Conservation (phyloP, 2,113 vertebrate species). For the Phoxinus phoxinus region DNA sequence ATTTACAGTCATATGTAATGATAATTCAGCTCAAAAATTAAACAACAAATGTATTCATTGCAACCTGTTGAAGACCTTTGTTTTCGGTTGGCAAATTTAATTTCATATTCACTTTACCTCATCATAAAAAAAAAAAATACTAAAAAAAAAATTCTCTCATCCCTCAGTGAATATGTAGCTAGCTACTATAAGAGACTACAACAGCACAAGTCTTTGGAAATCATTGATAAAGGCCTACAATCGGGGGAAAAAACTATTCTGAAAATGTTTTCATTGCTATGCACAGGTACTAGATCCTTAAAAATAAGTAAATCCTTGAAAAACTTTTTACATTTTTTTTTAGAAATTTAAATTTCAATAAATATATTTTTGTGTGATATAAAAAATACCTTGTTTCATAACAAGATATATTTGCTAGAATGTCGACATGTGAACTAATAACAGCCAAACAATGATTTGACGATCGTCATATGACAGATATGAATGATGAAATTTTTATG, state of each 20-base stretch:
- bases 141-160: neutral
- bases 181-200: neutral
- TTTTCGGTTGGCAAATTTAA: neutral
- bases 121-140: neutral
- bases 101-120: neutral
- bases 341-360: neutral
- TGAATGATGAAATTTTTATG: neutral
- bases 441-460: neutral
- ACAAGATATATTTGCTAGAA: neutral
- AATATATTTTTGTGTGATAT: neutral
- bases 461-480: neutral
- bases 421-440: neutral
- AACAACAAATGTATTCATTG: neutral
- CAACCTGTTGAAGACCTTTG: constrained; percentile 3
- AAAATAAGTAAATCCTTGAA: no score
- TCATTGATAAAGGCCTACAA: no score
- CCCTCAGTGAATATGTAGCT: neutral
- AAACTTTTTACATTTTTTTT: no score
- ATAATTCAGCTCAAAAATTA: neutral
- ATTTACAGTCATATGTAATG: neutral
- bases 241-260: no score
- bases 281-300: neutral
- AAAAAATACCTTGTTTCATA: neutral
- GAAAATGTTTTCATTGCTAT: neutral
- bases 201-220: neutral